Evolutionary conservation across 1,140 invertebrate genomes (phyloP), one percentile per base, ranked within the genome.

Genomic region (Drosophila kanapiae): DNA sequence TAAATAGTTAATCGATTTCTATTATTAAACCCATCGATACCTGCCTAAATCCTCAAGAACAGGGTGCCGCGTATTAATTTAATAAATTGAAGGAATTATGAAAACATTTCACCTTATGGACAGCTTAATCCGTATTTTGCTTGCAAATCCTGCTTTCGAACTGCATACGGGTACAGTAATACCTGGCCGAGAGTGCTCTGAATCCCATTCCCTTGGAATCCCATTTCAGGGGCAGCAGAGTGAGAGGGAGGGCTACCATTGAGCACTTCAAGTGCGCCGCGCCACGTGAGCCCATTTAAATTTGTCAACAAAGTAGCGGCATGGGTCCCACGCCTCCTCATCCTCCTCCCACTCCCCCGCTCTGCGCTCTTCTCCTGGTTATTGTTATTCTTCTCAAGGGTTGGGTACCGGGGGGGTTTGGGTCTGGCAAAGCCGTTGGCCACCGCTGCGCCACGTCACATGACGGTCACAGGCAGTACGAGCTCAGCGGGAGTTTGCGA

Each of bases 401-500:
- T 6, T 27, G 13, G 18, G 27, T 27, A 5, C 7, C 6, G 4
- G 16, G 38, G 38, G 29, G 42, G n/a, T 29, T 29, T 29, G 68
- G 49, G 16, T 16, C 53, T 57, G 60, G 65, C 63, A 75, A 33
- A 61, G 60, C 47, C 69, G 56, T 56, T 65, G 48, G 42, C 59
- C 56, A 74, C 77, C 67, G 70, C 70, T 72, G 70, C 6, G 70
- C 68, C 37, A 60, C 45, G 68, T 72, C 70, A 72, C 70, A 59
- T 71, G 53, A 71, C 45, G 64, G 59, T 40, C 54, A 75, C 53
- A 56, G 57, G 62, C 29, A 27, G 59, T 64, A 42, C 29, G 43
- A 51, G 51, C 80, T 49, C 74, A 80, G 79, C 79, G 72, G 79
- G 83, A 70, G 79, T 59, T 76, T 82, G 79, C 65, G 68, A 77